phyloP scores from a whole-genome alignment of 2,888 invertebrate genomes.

The Chymomyza procnemis region DNA sequence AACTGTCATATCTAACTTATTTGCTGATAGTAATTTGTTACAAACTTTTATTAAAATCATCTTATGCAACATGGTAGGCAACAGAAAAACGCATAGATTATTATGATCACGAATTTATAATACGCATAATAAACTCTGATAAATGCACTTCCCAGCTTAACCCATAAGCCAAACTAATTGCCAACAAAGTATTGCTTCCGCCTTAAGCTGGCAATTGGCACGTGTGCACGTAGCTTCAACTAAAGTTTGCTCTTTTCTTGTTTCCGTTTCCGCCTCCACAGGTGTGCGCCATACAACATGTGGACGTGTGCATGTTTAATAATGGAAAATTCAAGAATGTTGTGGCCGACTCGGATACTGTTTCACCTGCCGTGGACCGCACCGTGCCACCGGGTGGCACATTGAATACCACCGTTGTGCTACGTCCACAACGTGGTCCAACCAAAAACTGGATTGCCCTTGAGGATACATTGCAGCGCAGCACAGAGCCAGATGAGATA shows the following conservation, averaged over 20 bases:
- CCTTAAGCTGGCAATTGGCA: neutral
- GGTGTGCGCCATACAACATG: conserved; percentile 92
- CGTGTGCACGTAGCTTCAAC: neutral
- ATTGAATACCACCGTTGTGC: conserved; percentile 82
- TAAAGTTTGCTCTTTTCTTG: neutral
- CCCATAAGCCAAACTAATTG: too few relatives aligned
- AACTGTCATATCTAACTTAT: too few relatives aligned
- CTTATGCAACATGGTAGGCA: too few relatives aligned
- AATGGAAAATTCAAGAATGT: conserved; percentile 96
- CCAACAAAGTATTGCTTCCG: too few relatives aligned
- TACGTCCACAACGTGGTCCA: conserved; percentile 86
- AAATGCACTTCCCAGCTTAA: too few relatives aligned
- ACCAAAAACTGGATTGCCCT: conserved; percentile 95
- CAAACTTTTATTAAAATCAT: too few relatives aligned
- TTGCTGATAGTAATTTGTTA: too few relatives aligned
- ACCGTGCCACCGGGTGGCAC: conserved; percentile 83
- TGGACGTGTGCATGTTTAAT: conserved; percentile 96
- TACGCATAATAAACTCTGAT: too few relatives aligned
- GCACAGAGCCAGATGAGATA: conserved; percentile 81
- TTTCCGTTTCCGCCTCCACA: conserved; percentile 72
- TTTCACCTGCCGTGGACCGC: conserved; percentile 72
- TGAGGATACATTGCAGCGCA: conserved; percentile 89
- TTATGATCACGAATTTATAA: too few relatives aligned
- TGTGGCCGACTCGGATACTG: conserved; percentile 85
- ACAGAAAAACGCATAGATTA: too few relatives aligned